Conservation (phyloP, 2,113 vertebrate genomes). For the Nesogale talazaci region DNA sequence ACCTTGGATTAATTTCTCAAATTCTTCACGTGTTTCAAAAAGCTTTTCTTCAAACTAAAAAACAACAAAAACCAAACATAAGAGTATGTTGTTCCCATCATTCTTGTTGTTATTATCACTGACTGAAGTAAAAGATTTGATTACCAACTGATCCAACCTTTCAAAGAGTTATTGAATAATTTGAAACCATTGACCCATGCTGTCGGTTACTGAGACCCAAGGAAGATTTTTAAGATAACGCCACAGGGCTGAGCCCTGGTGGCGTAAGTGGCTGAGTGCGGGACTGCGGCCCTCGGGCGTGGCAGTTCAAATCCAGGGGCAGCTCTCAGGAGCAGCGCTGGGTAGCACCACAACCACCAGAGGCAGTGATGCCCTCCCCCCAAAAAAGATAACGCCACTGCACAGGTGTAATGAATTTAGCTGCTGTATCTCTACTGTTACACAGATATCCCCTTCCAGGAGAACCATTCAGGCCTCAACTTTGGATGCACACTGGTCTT, state of each 20-base stretch:
- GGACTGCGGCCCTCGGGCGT: no score
- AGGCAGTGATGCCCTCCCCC: no score
- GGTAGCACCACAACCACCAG: no score
- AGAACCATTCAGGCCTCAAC: not conserved
- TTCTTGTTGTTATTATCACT: not conserved
- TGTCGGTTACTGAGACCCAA: not conserved
- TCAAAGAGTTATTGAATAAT: not conserved
- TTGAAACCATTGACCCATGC: no score
- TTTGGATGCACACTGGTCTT: not conserved
- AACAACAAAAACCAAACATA: not conserved
- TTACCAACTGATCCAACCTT: not conserved
- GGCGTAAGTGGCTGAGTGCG: no score
- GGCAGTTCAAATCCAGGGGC: no score
- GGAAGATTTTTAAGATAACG: not conserved
- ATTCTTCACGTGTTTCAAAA: constrained; percentile 73
- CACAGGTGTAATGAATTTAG: not conserved
- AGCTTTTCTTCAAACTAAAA: constrained; percentile 83
- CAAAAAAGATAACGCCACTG: not conserved
- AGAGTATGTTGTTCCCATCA: not conserved
- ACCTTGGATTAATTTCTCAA: constrained; percentile 77
- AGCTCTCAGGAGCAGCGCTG: no score
- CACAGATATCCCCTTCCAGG: not conserved
- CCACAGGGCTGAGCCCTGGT: no score
- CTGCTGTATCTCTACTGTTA: not conserved
- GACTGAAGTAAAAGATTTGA: not conserved